These are phyloP conservation scores for Anniella stebbinsi DNA, from an alignment of 2,797 vertebrate species.

Conservation along the genomic window DNA sequence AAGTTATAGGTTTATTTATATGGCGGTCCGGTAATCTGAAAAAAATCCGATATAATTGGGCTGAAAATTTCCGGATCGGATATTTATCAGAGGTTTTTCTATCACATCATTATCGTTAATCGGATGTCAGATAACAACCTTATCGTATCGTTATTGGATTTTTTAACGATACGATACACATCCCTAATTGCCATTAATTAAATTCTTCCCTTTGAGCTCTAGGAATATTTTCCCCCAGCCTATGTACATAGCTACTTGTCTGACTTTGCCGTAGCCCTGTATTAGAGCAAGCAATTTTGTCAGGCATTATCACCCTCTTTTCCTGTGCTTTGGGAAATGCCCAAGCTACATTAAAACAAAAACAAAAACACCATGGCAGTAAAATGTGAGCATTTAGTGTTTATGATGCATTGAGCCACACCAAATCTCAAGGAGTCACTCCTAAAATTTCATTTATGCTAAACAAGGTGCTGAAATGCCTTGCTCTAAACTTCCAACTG, in stretches of 20 bases:
- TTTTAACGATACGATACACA: no score
- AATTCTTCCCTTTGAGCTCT: background rate
- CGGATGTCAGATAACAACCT: no score
- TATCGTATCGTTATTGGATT: no score
- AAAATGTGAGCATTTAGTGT: conserved; percentile 17
- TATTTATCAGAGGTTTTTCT: no score
- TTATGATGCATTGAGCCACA: conserved; percentile 13
- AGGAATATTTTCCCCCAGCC: background rate
- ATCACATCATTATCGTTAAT: no score
- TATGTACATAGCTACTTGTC: background rate
- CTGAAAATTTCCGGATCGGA: no score
- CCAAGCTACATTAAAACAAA: background rate
- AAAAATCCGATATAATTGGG: no score
- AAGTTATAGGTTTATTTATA: no score
- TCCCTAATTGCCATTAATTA: background rate
- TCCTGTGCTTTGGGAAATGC: background rate
- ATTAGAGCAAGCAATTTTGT: conserved; percentile 3
- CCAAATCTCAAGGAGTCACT: background rate
- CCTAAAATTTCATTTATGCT: conserved; percentile 50
- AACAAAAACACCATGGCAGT: background rate
- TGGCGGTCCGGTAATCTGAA: no score
- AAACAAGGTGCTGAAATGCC: conserved; percentile 44
- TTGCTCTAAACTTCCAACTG: conserved; percentile 53
- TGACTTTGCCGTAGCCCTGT: background rate
- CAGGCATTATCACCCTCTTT: background rate